Evolutionary conservation across 2,113 vertebrate genomes (phyloP).

Genomic region (Motacilla tschutschensis): DNA sequence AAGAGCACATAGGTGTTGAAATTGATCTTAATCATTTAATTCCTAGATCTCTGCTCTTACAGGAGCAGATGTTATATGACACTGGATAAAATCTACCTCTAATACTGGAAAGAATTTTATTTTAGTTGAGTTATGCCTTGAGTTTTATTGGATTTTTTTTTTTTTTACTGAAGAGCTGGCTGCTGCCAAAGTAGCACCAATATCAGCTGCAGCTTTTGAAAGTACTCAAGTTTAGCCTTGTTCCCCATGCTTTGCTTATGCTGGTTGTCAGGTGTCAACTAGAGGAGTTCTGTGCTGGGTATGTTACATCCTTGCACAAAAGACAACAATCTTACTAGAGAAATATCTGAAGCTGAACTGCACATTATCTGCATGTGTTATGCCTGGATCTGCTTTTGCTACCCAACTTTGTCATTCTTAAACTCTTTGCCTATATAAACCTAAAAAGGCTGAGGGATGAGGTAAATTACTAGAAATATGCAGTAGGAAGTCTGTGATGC

Average conservation of each 20-base stretch:
- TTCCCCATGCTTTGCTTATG: neutral
- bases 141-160: neutral
- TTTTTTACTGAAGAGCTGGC: neutral
- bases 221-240: neutral
- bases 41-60: neutral
- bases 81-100: conserved; percentile 47
- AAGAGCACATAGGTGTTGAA: conserved; percentile 25
- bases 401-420: neutral
- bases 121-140: neutral
- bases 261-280: neutral
- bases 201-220: neutral
- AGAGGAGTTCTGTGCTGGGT: neutral
- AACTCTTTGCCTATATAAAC: neutral
- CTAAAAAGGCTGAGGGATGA: neutral
- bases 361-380: neutral
- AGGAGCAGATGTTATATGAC: neutral
- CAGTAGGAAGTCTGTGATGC: neutral
- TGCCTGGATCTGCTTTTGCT: neutral
- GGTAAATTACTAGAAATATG: neutral
- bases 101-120: neutral
- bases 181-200: neutral
- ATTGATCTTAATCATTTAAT: neutral
- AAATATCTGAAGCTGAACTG: neutral
- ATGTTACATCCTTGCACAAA: neutral
- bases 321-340: neutral